Base-by-base conservation (phyloP, 2,888 invertebrate genomes). In the Kryphioiulus occultus region DNA sequence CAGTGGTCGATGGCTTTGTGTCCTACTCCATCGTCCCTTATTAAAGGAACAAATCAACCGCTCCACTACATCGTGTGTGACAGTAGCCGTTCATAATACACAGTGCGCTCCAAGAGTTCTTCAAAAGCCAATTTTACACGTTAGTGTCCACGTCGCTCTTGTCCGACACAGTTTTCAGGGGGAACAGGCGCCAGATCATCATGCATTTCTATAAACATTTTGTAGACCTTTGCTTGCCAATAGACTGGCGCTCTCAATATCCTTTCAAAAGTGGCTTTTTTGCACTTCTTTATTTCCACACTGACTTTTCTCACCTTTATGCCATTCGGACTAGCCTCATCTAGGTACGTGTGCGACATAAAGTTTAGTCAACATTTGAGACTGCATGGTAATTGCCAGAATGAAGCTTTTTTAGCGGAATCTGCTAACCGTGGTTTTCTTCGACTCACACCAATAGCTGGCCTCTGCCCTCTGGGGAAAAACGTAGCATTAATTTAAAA, bases 81-180 rank as follows among this genome's bases (percentile, higher is more conserved):
- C 87, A 87, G 35, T 26, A 44, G 82, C 78, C 35, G 30, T 35
- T 39, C 35, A 87, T 39, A 87, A 87, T 87, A 78, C 78, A 22
- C 22, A 78, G 78, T 53, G 53, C 53, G 53, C 53, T 53, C 53
- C 53, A 53, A 53, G 53, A 87, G 78, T 87, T 87, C 39, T 47
- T 87, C 87, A 87, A 87, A 87, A 87, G 87, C 22, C 87, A 87
- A 87, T 87, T 87, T 87, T 87, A 87, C 87, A 87, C 87, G 85
- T 85, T 85, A 44, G 85, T 44, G 42, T 85, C 39, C 44, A 44
- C 85, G 85, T 44, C 85, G 44, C 85, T 85, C 85, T 85, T 85
- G 85, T 85, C 78, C 78, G 15, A 78, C 78, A 78, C 78, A 10
- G 78, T 78, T 30, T 78, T 12, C 30, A 42, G 39, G 44, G 85